Percentiles rank a stretch among this genome's conserved stretches.
These are phyloP conservation scores for Temnopleurus reevesii DNA, from an alignment of 53 echinoderm and acorn worm genomes.

Conservation along the genomic window DNA sequence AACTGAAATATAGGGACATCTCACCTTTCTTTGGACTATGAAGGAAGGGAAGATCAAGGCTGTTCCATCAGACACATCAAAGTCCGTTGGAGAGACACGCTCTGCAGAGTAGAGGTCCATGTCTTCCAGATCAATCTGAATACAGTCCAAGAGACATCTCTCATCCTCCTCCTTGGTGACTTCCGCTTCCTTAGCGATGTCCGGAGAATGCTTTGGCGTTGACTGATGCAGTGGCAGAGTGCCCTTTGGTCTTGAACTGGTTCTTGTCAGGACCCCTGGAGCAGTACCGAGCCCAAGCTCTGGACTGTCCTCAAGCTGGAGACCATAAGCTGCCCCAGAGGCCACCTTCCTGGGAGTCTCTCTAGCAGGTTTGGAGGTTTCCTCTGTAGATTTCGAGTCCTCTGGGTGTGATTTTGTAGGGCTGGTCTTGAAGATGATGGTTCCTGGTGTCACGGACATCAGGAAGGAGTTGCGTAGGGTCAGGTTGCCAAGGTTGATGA, in stretches of 20 bases:
- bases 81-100: constrained; percentile 78
- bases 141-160: constrained; percentile 87
- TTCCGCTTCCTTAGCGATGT: not conserved
- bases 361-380: constrained; percentile 8
- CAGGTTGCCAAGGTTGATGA: constrained; percentile 93
- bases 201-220: constrained; percentile 19
- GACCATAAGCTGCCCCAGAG: not conserved
- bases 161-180: not conserved
- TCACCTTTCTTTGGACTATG: constrained; percentile 86
- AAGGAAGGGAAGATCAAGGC: constrained; percentile 97
- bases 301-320: constrained; percentile 3
- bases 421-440: constrained; percentile 66
- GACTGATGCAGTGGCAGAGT: not conserved
- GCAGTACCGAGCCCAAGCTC: constrained; percentile 25
- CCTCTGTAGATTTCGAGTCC: not conserved
- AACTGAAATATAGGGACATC: too few species aligned
- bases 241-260: not conserved
- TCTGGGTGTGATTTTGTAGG: not conserved
- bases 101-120: constrained; percentile 97
- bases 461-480: constrained; percentile 91
- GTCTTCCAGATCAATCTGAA: constrained; percentile 88
- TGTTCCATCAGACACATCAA: constrained; percentile 83
- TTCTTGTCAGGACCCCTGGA: constrained; percentile 30
- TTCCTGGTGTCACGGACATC: constrained; percentile 79
- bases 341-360: constrained; percentile 41